Conservation (phyloP, 2,113 vertebrate genomes). For the Formicarius rufipectus region DNA sequence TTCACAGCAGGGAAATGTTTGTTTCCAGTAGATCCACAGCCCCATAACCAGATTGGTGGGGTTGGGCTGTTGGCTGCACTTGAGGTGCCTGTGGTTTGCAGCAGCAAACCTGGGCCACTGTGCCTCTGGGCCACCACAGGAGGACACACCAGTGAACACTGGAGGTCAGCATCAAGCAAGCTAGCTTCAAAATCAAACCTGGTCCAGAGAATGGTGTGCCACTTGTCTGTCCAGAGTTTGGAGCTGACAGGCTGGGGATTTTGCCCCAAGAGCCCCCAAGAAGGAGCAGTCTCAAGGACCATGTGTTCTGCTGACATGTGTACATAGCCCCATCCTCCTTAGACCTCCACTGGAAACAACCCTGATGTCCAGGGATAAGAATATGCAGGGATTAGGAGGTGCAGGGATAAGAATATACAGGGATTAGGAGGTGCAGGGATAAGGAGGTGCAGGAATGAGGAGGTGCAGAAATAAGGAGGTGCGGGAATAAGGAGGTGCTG, state of each 20-base stretch:
- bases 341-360: neutral
- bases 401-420: too few relatives aligned
- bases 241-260: neutral
- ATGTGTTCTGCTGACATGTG: neutral
- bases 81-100: neutral
- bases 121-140: rapidly evolving
- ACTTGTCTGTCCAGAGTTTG: neutral
- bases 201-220: neutral
- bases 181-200: neutral
- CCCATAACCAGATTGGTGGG: neutral
- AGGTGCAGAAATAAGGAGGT: too few relatives aligned
- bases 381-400: too few relatives aligned
- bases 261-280: neutral
- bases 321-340: neutral
- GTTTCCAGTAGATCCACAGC: neutral
- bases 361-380: neutral
- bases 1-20: neutral
- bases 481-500: too few relatives aligned
- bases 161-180: neutral
- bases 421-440: too few relatives aligned
- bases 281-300: neutral
- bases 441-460: too few relatives aligned
- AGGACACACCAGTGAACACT: neutral
- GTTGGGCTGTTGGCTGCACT: neutral
- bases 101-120: neutral